Evolutionary conservation across 2,797 vertebrate genomes (phyloP).

Genomic region (Notamacropus eugenii): DNA sequence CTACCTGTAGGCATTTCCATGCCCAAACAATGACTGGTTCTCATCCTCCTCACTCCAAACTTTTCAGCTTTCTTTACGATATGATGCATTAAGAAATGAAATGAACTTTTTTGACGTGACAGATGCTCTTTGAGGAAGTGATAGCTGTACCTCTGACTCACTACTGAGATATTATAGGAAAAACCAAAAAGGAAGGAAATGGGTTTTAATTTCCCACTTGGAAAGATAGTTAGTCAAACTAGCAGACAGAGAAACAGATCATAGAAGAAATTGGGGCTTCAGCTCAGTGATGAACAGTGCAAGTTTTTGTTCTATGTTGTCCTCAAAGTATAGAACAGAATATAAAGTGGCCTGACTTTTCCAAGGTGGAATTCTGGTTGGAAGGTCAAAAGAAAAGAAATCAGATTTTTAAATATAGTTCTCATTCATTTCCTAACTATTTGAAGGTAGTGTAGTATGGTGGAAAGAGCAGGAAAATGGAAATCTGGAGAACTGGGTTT

Average conservation of each 20-base stretch:
- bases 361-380: slow-evolving; percentile 49
- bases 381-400: slow-evolving; percentile 60
- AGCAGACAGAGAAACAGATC: slow-evolving; percentile 16
- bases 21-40: neutral
- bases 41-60: neutral
- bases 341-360: slow-evolving; percentile 56
- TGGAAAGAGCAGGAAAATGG: neutral
- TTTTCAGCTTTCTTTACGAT: slow-evolving; percentile 51
- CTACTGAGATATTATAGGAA: slow-evolving; percentile 60
- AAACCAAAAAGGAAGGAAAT: slow-evolving; percentile 57
- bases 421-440: neutral
- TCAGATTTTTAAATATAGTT: slow-evolving; percentile 32
- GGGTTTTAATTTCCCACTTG: slow-evolving; percentile 59
- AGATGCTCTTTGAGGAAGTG: slow-evolving; percentile 10
- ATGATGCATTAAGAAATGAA: slow-evolving; percentile 53
- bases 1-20: neutral
- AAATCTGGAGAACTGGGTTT: neutral
- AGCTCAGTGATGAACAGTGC: slow-evolving; percentile 4
- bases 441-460: neutral
- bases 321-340: slow-evolving; percentile 53
- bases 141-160: slow-evolving; percentile 42
- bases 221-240: slow-evolving; percentile 52
- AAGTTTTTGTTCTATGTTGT: slow-evolving; percentile 32
- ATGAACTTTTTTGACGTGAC: neutral
- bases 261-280: slow-evolving; percentile 27